Evolutionary conservation across 2,797 vertebrate genomes (phyloP).

Genomic region (Coranthus polyacanthus): DNA sequence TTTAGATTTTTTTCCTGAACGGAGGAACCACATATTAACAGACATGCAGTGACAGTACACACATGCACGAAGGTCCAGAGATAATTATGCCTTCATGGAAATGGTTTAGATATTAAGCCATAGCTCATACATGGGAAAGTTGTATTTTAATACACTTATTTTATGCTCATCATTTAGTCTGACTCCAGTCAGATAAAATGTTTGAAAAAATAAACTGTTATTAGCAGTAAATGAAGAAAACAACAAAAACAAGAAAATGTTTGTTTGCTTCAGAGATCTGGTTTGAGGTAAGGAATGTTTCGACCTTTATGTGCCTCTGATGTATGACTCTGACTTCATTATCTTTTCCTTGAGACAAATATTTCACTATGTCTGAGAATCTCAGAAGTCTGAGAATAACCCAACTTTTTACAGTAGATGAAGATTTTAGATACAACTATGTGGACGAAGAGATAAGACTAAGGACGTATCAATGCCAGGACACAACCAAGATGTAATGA

Average conservation of each 20-base stretch:
- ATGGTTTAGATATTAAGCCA: background rate
- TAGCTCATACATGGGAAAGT: background rate
- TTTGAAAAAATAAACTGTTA: too few species aligned
- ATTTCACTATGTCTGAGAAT: slow-evolving; percentile 30
- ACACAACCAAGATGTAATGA: slow-evolving; percentile 79
- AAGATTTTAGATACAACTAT: slow-evolving; percentile 31
- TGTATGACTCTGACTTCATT: slow-evolving; percentile 31
- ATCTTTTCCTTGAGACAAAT: slow-evolving; percentile 21
- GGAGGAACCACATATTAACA: slow-evolving; percentile 20
- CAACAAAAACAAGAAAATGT: too few species aligned
- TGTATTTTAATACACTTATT: background rate
- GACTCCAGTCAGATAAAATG: too few species aligned
- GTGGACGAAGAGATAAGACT: slow-evolving; percentile 50
- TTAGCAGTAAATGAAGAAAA: too few species aligned
- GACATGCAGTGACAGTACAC: background rate
- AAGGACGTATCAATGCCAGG: slow-evolving; percentile 51
- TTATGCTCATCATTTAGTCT: background rate
- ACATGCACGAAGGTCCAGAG: background rate
- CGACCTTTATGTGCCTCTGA: slow-evolving; percentile 6
- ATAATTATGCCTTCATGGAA: background rate
- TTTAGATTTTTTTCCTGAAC: slow-evolving; percentile 70
- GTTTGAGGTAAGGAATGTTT: background rate
- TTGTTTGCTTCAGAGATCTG: background rate
- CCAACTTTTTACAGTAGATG: background rate
- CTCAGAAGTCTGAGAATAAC: slow-evolving; percentile 33